Evolutionary conservation across 2,888 invertebrate genomes (phyloP), one percentile per base, ranked within the genome.

Genomic region (Trilocha varians): DNA sequence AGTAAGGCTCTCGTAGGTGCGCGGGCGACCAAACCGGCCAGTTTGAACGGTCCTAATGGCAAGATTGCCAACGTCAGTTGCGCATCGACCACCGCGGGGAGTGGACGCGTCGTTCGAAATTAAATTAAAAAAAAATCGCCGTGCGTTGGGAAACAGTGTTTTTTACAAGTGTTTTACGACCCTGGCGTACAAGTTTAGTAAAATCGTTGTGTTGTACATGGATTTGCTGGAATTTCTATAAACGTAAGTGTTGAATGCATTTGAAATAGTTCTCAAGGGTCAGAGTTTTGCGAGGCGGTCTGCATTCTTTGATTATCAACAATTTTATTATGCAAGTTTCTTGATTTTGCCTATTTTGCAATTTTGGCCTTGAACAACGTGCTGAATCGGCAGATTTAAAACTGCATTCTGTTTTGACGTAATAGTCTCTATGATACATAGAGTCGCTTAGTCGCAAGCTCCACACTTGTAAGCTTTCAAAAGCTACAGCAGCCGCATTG

Each of bases 61-160:
- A 18, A 11, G 8, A 32, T 34, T 33, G 17, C 48, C 49, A 57
- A 45, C 44, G 50, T 53, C 59, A 83, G 83, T 82, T 70, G 66
- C 65, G 73, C 74, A 73, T 63, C 60, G 57, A 63, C 60, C 69
- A 62, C 50, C 64, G 69, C 37, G 56, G 61, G 55, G 72, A 46
- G 59, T 36, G 68, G 70, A 70, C 68, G 74, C 70, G 45, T 48
- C 48, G 63, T 50, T 50, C 46, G 38, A 43, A 25, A 11, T 34
- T 34, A 39, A 49, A 62, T 62, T 56, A 55, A 55, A 70, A 70
- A 67, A 55, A 50, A 59, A 62, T 52, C 59, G 67, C 65, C 68
- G 72, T 67, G 67, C 70, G 70, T 68, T 64, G 62, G 67, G 70
- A 75, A 70, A 69, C 70, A 73, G 79, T 79, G 79, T 63, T 62